These are phyloP conservation scores for Ericerus pela DNA, from an alignment of 1,140 invertebrate species.

Conservation along the genomic window DNA sequence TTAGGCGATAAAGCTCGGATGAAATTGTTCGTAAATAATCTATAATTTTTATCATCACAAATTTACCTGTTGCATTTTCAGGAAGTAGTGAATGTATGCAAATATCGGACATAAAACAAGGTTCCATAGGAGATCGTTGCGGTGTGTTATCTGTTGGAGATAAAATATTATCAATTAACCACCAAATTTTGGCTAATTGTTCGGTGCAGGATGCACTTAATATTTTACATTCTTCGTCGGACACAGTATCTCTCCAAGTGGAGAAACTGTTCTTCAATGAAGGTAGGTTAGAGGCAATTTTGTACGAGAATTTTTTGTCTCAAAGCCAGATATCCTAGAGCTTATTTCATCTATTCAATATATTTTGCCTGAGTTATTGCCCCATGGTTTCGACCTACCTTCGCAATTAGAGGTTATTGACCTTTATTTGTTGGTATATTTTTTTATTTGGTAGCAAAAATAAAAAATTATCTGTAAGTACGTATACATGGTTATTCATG, in stretches of 20 bases:
- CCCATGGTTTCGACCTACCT: too few relatives aligned
- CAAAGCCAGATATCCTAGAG: too few relatives aligned
- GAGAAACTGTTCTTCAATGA: background rate
- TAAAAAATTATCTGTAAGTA: too few relatives aligned
- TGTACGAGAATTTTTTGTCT: too few relatives aligned
- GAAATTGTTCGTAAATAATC: background rate
- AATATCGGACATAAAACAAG: constrained; percentile 56
- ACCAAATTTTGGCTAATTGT: constrained; percentile 34
- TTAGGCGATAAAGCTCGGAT: background rate
- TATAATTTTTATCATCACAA: background rate
- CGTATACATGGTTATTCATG: too few relatives aligned
- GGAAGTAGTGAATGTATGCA: constrained; percentile 19
- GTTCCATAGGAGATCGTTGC: constrained; percentile 76
- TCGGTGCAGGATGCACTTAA: constrained; percentile 14
- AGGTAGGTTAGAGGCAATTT: background rate
- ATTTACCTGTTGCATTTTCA: background rate
- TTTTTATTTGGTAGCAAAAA: too few relatives aligned
- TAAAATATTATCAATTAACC: constrained; percentile 72
- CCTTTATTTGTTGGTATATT: too few relatives aligned
- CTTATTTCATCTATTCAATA: too few relatives aligned
- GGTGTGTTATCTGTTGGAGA: constrained; percentile 77
- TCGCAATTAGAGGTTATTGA: too few relatives aligned
- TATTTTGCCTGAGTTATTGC: too few relatives aligned
- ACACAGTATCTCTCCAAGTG: constrained; percentile 7
- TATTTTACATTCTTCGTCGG: constrained; percentile 13